A percentile compares a stretch with the other conserved stretches of the same genome.
Evolutionary conservation across 2,888 invertebrate genomes (phyloP).

Genomic region (Villa cingulata): DNA sequence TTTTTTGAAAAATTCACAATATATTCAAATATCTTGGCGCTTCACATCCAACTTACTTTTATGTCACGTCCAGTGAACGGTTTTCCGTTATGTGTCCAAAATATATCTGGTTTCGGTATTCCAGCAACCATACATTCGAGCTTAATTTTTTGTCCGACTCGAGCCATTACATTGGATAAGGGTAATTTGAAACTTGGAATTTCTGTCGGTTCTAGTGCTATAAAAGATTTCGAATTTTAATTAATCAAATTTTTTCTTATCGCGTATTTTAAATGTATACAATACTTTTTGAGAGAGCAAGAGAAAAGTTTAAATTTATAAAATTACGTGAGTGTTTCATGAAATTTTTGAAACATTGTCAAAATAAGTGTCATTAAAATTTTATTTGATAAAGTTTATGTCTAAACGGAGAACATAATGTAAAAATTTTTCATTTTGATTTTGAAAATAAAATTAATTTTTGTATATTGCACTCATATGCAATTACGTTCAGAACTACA

Average conservation of each 20-base stretch:
- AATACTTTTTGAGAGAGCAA: neutral
- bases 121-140: constrained; percentile 56
- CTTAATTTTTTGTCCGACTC: constrained; percentile 58
- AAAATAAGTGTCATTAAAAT: too few relatives aligned
- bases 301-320: neutral
- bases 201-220: constrained; percentile 49
- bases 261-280: neutral
- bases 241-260: neutral
- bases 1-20: too few relatives aligned
- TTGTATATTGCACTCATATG: too few relatives aligned
- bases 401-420: too few relatives aligned
- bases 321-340: neutral
- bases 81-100: constrained; percentile 56
- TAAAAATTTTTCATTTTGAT: too few relatives aligned
- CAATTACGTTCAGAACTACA: too few relatives aligned
- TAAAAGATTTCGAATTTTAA: constrained; percentile 16
- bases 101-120: constrained; percentile 47
- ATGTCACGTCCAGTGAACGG: constrained; percentile 45
- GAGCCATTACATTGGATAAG: constrained; percentile 55
- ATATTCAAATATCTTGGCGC: too few relatives aligned
- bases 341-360: too few relatives aligned
- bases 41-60: constrained; percentile 39
- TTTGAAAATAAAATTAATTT: too few relatives aligned
- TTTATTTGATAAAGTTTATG: too few relatives aligned
- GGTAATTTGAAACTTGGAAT: constrained; percentile 47